These are phyloP conservation scores for Aphidoletes aphidimyza DNA, from an alignment of 2,888 invertebrate species.

Conservation along the genomic window DNA sequence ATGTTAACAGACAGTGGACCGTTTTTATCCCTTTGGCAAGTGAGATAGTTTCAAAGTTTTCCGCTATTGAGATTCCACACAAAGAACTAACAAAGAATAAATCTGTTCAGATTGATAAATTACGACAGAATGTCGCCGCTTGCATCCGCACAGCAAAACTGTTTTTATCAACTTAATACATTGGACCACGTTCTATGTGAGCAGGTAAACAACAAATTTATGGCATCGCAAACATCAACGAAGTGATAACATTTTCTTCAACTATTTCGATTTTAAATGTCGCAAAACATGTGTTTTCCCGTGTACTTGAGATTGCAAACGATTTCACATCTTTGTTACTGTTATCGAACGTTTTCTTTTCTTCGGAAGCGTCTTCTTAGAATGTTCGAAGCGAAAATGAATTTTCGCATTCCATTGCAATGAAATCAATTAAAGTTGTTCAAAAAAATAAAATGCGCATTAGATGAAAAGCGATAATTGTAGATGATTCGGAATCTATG, in stretches of 20 bases:
- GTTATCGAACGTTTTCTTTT: not conserved
- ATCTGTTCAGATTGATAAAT: conserved; percentile 1
- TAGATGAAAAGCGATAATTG: conserved; percentile 31
- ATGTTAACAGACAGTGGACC: no score
- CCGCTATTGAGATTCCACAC: not conserved
- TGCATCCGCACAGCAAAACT: not conserved
- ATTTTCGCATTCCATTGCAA: not conserved
- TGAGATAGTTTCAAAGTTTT: conserved; percentile 24
- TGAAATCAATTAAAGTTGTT: conserved; percentile 5
- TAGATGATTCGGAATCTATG: conserved; percentile 1
- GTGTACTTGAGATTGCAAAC: not conserved
- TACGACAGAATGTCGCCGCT: conserved; percentile 28
- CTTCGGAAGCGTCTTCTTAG: not conserved
- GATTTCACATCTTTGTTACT: not conserved
- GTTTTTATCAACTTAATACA: not conserved
- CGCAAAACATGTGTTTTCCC: conserved; percentile 1
- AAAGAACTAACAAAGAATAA: not conserved
- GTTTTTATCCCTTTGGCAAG: not conserved
- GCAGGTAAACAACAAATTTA: conserved; percentile 17
- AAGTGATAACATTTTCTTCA: no score
- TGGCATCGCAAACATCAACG: not conserved
- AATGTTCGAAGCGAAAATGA: not conserved
- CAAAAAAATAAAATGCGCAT: not conserved
- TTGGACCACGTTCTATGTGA: not conserved
- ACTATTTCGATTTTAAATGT: not conserved